Base-by-base conservation (phyloP, 2,797 vertebrate species). In the Falco rusticolus region DNA sequence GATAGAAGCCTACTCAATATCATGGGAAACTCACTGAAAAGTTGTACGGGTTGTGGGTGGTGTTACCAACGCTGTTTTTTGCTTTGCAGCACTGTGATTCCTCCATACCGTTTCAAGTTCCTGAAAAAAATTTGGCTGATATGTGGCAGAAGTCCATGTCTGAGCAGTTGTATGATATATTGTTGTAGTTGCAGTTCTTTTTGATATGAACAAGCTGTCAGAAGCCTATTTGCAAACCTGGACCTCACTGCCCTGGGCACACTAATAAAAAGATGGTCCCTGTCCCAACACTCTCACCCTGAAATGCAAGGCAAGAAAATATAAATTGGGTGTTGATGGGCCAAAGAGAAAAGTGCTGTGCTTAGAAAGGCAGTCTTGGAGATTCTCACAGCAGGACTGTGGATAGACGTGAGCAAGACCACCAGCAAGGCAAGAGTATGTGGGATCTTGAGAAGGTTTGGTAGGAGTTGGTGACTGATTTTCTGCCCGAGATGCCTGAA, bases 251-350 rank as follows among this genome's bases (percentile, higher is more conserved):
- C 79, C 79, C 83, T 81, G 47, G 50, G 45, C 45, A 48, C 26
- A 0, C n/a, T 59, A 51, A 29, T 14, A 8, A 57, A 95, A 92
- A 95, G 90, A 87, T 87, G 71, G 48, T 94, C 75, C n/a, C 60
- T 83, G 81, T 96, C 92, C 94, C 84, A 66, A 64, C 90, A 79
- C 53, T 77, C 81, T 84, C 80, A 87, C 54, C 71, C 75, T 83
- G 94, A 80, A 70, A 83, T 77, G 63, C 37, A 74, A 87, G 78
- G 66, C 19, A 26, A 61, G 63, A 37, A 87, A 75, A 71, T 37
- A 65, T 7, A 77, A 91, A 89, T 39, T 22, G 48, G 17, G 37
- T 76, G 41, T 76, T 1, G 3, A 34, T 25, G 41, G 84, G 60
- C 68, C 34, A 48, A 48, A 89, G 50, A 70, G 64, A 63, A 80